Percentiles rank a stretch among this genome's conserved stretches.
These are phyloP conservation scores for Geotrypetes seraphini DNA, from an alignment of 2,797 vertebrate genomes.

Conservation along the genomic window DNA sequence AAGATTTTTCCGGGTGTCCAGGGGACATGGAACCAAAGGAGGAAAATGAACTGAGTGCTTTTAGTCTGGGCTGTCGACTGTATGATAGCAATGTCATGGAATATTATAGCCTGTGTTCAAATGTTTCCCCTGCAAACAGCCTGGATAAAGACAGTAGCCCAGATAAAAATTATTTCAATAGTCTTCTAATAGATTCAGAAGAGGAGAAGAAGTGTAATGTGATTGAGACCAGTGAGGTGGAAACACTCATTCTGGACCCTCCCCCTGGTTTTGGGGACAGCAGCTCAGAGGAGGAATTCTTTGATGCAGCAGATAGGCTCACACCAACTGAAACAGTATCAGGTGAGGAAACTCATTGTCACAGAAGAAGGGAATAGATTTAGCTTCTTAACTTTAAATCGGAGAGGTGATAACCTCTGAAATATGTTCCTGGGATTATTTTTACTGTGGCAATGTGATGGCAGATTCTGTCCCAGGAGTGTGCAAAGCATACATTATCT, in stretches of 20 bases:
- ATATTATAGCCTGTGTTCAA: slow-evolving; percentile 75
- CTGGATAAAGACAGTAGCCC: slow-evolving; percentile 26
- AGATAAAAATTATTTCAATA: slow-evolving; percentile 12
- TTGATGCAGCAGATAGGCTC: slow-evolving; percentile 81
- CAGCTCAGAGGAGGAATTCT: slow-evolving; percentile 94
- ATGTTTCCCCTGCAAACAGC: slow-evolving; percentile 66
- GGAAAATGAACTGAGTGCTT: background rate
- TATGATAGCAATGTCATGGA: slow-evolving; percentile 54
- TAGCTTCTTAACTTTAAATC: too few species aligned
- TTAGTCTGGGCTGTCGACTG: slow-evolving; percentile 44
- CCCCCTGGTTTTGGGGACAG: slow-evolving; percentile 79
- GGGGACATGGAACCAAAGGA: slow-evolving; percentile 48
- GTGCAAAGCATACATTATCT: accelerated
- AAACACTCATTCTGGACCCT: slow-evolving; percentile 54
- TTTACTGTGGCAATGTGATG: too few species aligned
- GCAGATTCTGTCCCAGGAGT: accelerated
- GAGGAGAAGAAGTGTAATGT: slow-evolving; percentile 3
- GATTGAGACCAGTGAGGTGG: background rate
- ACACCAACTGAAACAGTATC: slow-evolving; percentile 48
- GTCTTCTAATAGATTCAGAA: background rate
- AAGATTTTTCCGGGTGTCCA: slow-evolving; percentile 40
- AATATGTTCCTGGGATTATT: too few species aligned
- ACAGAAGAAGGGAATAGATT: too few species aligned
- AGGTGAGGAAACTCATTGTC: too few species aligned
- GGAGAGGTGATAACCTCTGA: too few species aligned